These are phyloP conservation scores for Rhadina sibilatrix DNA, from an alignment of 2,113 vertebrate genomes.

Conservation along the genomic window DNA sequence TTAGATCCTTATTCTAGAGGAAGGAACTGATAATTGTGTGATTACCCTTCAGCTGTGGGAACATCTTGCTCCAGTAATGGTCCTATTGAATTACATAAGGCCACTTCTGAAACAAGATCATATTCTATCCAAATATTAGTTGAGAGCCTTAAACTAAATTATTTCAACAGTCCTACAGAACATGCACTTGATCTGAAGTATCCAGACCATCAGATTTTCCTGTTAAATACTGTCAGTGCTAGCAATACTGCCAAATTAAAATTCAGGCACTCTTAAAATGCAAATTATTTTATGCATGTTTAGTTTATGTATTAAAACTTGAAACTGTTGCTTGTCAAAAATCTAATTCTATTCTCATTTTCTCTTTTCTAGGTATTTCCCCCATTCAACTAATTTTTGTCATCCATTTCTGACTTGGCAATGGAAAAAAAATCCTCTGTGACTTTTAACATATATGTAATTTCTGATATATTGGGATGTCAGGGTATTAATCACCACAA, in stretches of 20 bases:
- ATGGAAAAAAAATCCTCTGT: background rate
- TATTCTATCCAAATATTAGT: background rate
- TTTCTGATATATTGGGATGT: background rate
- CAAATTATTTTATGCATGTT: background rate
- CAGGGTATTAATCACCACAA: background rate
- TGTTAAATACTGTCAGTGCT: background rate
- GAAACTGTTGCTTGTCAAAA: background rate
- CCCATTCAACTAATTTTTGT: background rate
- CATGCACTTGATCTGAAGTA: background rate
- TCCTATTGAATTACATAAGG: background rate
- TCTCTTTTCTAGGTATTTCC: background rate
- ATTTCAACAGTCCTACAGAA: background rate
- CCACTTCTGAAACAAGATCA: background rate
- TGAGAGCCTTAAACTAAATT: background rate
- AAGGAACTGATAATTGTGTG: slow-evolving; percentile 41
- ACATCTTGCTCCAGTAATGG: slow-evolving; percentile 9
- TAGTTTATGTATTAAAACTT: background rate
- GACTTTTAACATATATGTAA: background rate
- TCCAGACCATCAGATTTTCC: background rate
- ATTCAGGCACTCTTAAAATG: background rate
- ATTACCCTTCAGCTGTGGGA: slow-evolving; percentile 17
- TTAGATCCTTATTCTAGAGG: slow-evolving; percentile 42
- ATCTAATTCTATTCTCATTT: background rate
- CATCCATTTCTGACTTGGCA: background rate
- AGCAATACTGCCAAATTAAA: background rate